Conservation (phyloP, 2,113 vertebrate genomes). For the Orycteropus afer region DNA sequence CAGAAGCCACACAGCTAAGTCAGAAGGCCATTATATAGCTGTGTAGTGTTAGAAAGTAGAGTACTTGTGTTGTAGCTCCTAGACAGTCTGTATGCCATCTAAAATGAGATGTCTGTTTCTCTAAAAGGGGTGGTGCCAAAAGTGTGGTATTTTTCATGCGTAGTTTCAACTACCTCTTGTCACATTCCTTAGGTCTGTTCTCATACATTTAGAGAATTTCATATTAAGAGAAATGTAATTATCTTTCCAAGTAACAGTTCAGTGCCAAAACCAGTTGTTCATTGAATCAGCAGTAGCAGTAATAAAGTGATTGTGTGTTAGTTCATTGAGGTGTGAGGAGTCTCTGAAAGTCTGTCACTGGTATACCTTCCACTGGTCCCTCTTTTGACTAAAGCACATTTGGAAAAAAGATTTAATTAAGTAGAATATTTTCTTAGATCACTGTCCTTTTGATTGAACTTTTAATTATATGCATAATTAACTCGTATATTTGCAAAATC, state of each 20-base stretch:
- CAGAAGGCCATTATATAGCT: not conserved
- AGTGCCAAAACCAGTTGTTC: not conserved
- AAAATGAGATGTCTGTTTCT: not conserved
- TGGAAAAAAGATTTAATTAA: not conserved
- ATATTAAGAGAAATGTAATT: no score
- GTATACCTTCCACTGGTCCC: rapidly evolving
- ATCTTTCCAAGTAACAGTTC: not conserved
- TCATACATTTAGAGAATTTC: not conserved
- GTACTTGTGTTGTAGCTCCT: not conserved
- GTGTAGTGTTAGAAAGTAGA: not conserved
- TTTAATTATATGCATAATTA: not conserved
- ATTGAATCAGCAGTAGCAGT: rapidly evolving
- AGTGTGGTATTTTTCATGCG: not conserved
- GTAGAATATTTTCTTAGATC: not conserved
- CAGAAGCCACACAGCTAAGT: not conserved
- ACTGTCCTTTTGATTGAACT: not conserved
- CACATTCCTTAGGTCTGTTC: not conserved
- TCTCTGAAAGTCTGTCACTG: not conserved
- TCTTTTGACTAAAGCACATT: not conserved
- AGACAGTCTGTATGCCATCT: not conserved
- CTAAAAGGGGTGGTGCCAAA: not conserved
- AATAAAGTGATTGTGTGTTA: not conserved
- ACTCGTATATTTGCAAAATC: not conserved
- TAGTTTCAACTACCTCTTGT: not conserved
- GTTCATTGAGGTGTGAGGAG: not conserved